Evolutionary conservation across 2,113 vertebrate genomes (phyloP), one percentile per base, ranked within the genome.

Genomic region (Amazona vittata): DNA sequence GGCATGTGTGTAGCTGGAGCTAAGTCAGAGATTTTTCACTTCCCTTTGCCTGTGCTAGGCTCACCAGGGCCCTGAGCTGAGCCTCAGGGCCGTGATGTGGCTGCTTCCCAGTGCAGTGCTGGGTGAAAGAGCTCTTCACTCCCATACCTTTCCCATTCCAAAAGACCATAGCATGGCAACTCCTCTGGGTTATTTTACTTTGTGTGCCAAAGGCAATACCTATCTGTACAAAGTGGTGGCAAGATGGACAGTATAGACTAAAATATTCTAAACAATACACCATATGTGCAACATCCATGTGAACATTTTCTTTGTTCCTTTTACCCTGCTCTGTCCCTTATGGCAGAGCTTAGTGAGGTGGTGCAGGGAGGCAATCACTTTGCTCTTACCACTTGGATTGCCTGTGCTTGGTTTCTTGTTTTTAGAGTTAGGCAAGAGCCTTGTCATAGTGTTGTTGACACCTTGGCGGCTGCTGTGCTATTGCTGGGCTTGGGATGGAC

Each of bases 1-100:
- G 77, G 24, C 3, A 1, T 39, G 13, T n/a, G 64, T 64, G 28
- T 57, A n/a, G 11, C 22, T 37, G 43, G 63, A 39, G 70, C 1
- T 1, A 33, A 43, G 47, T 18, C 26, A 19, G 31, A n/a, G 25
- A 21, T n/a, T 49, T 68, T 63, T 62, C 1, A 0, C 29, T 33
- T 62, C 21, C 69, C 3, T 0, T 17, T 69, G 47, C 80, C 46
- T 35, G 18, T 0, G 5, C 75, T 1, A 3, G 31, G 60, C 22
- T 59, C 2, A 12, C 33, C 26, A 3, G 59, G 1, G 0, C 52
- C 33, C 22, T 22, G 18, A 19, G 65, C 41, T 0, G 14, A 57
- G 47, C 29, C 19, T 21, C 0, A 2, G 52, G 33, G 13, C 70
- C 1, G 1, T 20, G 62, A 25, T 0, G 1, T 0, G 3, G 19